Percentiles rank a stretch among this genome's conserved stretches.
Evolutionary conservation across 2,888 invertebrate genomes (phyloP).

Genomic region (Leptodirus hochenwartii): DNA sequence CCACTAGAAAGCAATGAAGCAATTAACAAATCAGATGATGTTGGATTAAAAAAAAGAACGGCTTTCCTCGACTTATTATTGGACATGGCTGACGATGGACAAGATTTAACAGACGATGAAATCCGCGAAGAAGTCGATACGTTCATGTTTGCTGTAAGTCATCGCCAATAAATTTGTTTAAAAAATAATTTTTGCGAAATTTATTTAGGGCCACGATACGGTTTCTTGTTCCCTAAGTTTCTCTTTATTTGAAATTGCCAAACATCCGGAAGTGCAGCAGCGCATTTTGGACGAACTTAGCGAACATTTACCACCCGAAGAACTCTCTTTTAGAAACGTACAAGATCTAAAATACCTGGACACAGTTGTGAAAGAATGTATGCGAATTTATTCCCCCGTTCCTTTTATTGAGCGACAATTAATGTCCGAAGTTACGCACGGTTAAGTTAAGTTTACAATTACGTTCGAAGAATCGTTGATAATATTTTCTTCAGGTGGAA

Average conservation of each 20-base stretch:
- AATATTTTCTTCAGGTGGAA: slow-evolving; percentile 17
- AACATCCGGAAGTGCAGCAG: slow-evolving; percentile 28
- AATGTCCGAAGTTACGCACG: slow-evolving; percentile 23
- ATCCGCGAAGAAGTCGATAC: slow-evolving; percentile 13
- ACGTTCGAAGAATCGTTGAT: background rate
- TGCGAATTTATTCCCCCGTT: slow-evolving; percentile 35
- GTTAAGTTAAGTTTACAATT: slow-evolving; percentile 7
- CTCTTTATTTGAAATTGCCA: slow-evolving; percentile 31
- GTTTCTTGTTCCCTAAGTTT: slow-evolving; percentile 33
- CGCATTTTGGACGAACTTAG: slow-evolving; percentile 19
- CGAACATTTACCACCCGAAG: slow-evolving; percentile 17
- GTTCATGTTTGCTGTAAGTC: slow-evolving; percentile 13
- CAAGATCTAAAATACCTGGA: slow-evolving; percentile 33
- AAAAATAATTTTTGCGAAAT: background rate
- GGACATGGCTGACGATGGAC: slow-evolving; percentile 11
- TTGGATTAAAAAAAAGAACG: slow-evolving; percentile 10
- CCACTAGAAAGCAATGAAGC: slow-evolving; percentile 1
- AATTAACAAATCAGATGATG: slow-evolving; percentile 5
- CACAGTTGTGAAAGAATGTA: slow-evolving; percentile 35
- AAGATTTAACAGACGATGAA: slow-evolving; percentile 11
- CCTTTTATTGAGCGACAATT: slow-evolving; percentile 30
- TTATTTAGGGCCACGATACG: slow-evolving; percentile 32
- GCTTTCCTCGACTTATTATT: slow-evolving; percentile 12
- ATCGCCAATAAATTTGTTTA: background rate
- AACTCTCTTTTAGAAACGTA: slow-evolving; percentile 20